Evolutionary conservation across 2,888 invertebrate genomes (phyloP), one percentile per base, ranked within the genome.

Genomic region (Drosophila atripex): DNA sequence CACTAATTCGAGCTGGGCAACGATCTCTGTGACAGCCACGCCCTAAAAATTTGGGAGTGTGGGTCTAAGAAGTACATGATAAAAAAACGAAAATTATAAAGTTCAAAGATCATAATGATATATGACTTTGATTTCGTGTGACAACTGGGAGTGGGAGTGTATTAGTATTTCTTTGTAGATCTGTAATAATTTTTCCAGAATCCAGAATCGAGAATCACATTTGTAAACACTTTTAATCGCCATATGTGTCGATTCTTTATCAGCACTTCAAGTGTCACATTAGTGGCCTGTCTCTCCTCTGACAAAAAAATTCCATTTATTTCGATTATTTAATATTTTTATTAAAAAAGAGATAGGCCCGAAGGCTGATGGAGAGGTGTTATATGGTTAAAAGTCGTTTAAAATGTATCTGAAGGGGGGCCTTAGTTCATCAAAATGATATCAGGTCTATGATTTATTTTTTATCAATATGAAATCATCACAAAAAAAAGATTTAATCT

Each of bases 1-100:
- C 66, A 73, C 83, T 78, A 80, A 80, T 80, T 80, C 75, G 68
- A 52, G 64, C 74, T 64, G 63, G 61, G 41, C 61, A 61, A 47
- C 61, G 49, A 61, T 45, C 63, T 61, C 63, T 28, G 63, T 70
- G 70, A 78, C 72, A 75, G 69, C 71, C 65, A 60, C 23, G 32
- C 47, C 69, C 65, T 71, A 58, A 69, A 58, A 60, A 77, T 9
- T 65, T 55, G 28, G 57, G 14, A n/a, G n/a, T n/a, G n/a, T n/a
- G 12, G 30, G 2, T 12, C 30, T n/a, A 23, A 53, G 39, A 18
- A 18, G 41, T 41, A 9, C 12, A 45, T 43, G 25, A n/a, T 23
- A 58, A 14, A 18, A 16, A 32, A n/a, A n/a, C n/a, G n/a, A n/a
- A n/a, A 32, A 52, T 52, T 32, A 64, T 21, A 25, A 21, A 28